Percentiles rank a stretch among this genome's conserved stretches.
Evolutionary conservation across 2,113 vertebrate species (phyloP).

Genomic region (Galeopterus variegatus): DNA sequence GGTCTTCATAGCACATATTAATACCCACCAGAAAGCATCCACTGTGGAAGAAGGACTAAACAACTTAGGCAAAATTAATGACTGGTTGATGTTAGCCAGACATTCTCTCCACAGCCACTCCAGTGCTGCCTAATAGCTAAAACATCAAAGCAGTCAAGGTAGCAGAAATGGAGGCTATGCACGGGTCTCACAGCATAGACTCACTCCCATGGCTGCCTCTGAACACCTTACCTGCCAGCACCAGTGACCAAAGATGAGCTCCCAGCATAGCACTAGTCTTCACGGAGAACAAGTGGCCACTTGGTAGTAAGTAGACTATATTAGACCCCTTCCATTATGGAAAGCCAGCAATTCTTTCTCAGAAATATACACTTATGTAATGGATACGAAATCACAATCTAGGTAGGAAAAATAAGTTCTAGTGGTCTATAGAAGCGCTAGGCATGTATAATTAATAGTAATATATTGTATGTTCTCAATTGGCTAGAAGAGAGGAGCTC

Average conservation of each 20-base stretch:
- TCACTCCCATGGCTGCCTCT: not conserved
- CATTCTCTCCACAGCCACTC: not conserved
- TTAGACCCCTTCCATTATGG: not conserved
- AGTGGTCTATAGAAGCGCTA: too few relatives aligned
- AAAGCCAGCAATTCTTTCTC: not conserved
- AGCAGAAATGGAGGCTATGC: not conserved
- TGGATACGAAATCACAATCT: too few relatives aligned
- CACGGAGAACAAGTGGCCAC: not conserved
- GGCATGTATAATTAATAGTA: too few relatives aligned
- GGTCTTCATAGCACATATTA: not conserved
- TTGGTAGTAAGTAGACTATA: not conserved
- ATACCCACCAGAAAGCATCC: not conserved
- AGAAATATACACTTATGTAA: too few relatives aligned
- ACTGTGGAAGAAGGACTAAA: not conserved
- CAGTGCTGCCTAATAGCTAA: not conserved
- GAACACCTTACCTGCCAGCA: not conserved
- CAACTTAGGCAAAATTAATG: not conserved
- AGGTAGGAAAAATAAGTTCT: too few relatives aligned
- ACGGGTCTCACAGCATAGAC: not conserved
- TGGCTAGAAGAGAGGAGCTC: too few relatives aligned
- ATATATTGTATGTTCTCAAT: too few relatives aligned
- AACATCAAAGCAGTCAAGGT: not conserved
- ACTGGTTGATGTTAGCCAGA: not conserved
- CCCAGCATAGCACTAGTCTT: not conserved
- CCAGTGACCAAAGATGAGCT: not conserved